Evolutionary conservation across 2,888 invertebrate species (phyloP), one percentile per base, ranked within the genome.

Genomic region (Bhutanitis thaidina): DNA sequence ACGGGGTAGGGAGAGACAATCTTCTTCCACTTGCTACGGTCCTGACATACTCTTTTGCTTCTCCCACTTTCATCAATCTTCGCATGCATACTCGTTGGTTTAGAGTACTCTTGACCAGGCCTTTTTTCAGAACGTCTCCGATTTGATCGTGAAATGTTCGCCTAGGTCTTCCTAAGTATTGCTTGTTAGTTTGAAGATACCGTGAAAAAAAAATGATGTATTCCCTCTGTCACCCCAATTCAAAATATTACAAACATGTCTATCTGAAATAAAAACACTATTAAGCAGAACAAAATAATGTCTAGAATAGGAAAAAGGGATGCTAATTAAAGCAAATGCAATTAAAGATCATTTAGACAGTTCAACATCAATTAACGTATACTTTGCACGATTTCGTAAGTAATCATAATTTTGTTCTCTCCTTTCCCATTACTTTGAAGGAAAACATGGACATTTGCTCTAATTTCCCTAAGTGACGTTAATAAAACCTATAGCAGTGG

Each of bases 401-500:
- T 34, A 46, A 46, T 52, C 43, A 47, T 52, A 46, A 47, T 47
- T 41, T 32, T 25, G 29, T 46, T 43, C 47, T 36, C 38, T 38
- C 38, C 43, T 12, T 5, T 38, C 32, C 47, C 41, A 47, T 38
- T 43, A 43, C 34, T 38, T 25, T 10, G 10, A 7, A n/a, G 38
- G 30, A 14, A 38, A 39, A 25, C 46, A 43, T 49, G 38, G 37
- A 47, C 43, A 47, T 34, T 36, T 49, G 60, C 48, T 62, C 65
- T 65, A 65, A 65, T 64, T 62, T 57, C 45, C 44, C 53, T 60
- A 62, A 61, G 50, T 58, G 58, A 56, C 49, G 66, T 49, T 65
- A 65, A 66, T 51, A 43, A 53, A 16, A 47, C 20, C 44, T 38
- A 49, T 50, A 56, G 41, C 54, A 41, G 39, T 53, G 45, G 41